Evolutionary conservation across 2,888 invertebrate genomes (phyloP).

Genomic region (Pseudococcus longispinus): DNA sequence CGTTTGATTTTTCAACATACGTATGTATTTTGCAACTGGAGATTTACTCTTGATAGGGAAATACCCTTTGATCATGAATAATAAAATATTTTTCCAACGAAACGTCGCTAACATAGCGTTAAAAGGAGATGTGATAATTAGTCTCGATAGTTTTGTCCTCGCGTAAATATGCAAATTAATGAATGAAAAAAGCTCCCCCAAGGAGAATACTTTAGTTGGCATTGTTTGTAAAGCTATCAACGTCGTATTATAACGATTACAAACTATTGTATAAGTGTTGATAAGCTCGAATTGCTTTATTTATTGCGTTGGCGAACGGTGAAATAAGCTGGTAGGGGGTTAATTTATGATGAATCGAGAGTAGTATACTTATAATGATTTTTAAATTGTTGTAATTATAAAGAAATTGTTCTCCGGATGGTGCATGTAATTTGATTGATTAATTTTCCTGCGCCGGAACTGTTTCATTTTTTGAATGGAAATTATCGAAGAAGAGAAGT

Average conservation of each 20-base stretch:
- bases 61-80: not conserved
- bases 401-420: not conserved
- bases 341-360: not conserved
- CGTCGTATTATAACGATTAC: not conserved
- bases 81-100: not conserved
- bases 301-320: not conserved
- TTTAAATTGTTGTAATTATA: not conserved
- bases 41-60: not conserved
- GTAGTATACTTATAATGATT: not conserved
- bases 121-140: not conserved
- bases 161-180: constrained; percentile 23
- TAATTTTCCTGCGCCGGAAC: not conserved
- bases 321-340: not conserved
- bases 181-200: constrained; percentile 28
- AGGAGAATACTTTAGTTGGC: not conserved
- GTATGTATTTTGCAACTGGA: not conserved
- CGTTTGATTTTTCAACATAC: not conserved
- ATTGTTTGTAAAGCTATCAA: constrained; percentile 31
- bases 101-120: not conserved
- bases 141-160: not conserved
- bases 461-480: too few relatives aligned
- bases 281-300: not conserved
- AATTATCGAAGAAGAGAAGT: too few relatives aligned
- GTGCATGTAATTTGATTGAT: not conserved
- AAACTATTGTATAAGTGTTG: not conserved